Evolutionary conservation across 2,113 vertebrate genomes (phyloP), one percentile per base, ranked within the genome.

Genomic region (Struthidea cinerea): DNA sequence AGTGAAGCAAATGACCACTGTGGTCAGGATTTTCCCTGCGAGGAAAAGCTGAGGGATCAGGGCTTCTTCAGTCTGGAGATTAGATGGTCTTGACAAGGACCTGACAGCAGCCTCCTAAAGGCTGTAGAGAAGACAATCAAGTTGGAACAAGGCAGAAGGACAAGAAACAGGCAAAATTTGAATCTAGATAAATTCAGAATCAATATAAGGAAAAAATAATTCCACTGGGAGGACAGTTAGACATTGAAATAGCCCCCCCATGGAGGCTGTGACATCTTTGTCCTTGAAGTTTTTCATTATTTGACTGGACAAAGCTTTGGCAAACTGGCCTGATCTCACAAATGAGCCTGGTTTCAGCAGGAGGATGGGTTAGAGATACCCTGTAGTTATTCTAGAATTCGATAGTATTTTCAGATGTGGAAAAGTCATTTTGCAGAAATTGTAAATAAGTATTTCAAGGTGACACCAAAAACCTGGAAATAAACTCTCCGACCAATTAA

Each of bases 381-480:
- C 26, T 71, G 22, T 21, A 89, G 21, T 56, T 76, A 61, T 28
- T 73, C 68, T 52, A 11, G 17, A 30, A 55, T 24, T 67, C 56
- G 32, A 2, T 27, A 27, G 14, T 23, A 71, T 33, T 83, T 80
- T 63, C 33, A 80, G 37, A 70, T 52, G 39, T 15, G 15, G 23
- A 84, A 91, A 53, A 75, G 10, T 32, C 0, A 32, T 81, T 89
- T 61, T 82, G 11, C 19, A 93, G 67, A 65, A 90, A 87, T 6
- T 46, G 8, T 74, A 87, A 49, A 1, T 52, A 63, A 56, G 2
- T 49, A 73, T 60, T 85, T 69, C 21, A 56, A 47, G 13, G 2
- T 27, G 18, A 13, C 46, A 77, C 22, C 1, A 0, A 52, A 67
- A 68, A 37, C 39, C 1, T 0, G 32, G 37, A 68, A 68, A 59